Evolutionary conservation across 2,888 invertebrate species (phyloP).

Genomic region (Aspidiotus destructor): DNA sequence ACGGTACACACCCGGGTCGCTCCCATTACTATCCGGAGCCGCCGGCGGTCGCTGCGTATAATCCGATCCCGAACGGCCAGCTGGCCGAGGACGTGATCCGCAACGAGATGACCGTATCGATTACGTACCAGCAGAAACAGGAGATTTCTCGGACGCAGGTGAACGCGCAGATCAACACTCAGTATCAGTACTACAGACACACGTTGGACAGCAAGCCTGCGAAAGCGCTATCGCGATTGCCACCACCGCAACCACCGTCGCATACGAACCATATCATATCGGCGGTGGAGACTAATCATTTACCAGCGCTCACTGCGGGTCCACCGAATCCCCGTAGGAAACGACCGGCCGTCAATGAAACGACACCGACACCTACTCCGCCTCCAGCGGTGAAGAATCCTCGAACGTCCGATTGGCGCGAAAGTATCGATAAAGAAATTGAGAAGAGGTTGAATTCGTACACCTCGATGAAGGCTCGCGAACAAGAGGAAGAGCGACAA

Average conservation of each 20-base stretch:
- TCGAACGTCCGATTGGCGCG: slow-evolving; percentile 47
- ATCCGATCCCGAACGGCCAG: slow-evolving; percentile 10
- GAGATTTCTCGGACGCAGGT: slow-evolving; percentile 13
- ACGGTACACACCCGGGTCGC: slow-evolving; percentile 6
- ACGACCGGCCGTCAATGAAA: slow-evolving; percentile 28
- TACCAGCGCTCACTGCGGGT: not conserved
- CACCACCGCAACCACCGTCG: not conserved
- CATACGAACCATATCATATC: not conserved
- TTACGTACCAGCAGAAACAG: slow-evolving; percentile 24
- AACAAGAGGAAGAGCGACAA: slow-evolving; percentile 43
- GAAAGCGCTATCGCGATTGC: not conserved
- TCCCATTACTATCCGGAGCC: slow-evolving; percentile 10
- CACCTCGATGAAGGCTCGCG: slow-evolving; percentile 42
- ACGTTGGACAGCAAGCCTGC: not conserved
- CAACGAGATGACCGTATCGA: slow-evolving; percentile 22
- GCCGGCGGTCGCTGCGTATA: not conserved
- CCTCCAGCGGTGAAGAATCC: slow-evolving; percentile 36
- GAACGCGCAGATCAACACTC: slow-evolving; percentile 14
- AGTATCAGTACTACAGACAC: slow-evolving; percentile 15
- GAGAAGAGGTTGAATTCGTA: slow-evolving; percentile 47
- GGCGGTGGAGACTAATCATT: not conserved
- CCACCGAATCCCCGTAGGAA: not conserved
- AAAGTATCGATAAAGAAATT: slow-evolving; percentile 49
- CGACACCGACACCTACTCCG: slow-evolving; percentile 39
- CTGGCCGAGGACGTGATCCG: not conserved